phyloP scores from a whole-genome alignment of 2,113 vertebrate genomes.

The Poicephalus gulielmi region DNA sequence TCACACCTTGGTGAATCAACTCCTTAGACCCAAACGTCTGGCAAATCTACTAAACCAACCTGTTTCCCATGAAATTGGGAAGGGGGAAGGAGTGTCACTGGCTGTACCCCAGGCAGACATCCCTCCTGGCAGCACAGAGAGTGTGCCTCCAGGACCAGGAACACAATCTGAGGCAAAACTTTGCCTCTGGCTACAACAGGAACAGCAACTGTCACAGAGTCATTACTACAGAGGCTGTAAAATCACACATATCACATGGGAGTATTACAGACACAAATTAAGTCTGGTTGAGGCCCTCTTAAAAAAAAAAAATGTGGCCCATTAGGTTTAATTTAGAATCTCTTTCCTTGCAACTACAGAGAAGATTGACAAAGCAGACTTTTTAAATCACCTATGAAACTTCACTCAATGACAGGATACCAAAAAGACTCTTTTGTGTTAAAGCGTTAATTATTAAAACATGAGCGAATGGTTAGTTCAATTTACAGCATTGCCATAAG shows the following conservation, averaged over 20 bases:
- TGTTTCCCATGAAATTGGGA: not conserved
- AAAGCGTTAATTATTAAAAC: slow-evolving; percentile 66
- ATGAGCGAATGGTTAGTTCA: slow-evolving; percentile 6
- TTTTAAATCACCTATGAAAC: slow-evolving; percentile 48
- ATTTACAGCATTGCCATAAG: slow-evolving; percentile 45
- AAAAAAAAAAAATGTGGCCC: not conserved
- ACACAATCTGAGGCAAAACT: not conserved
- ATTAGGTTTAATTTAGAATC: slow-evolving; percentile 45
- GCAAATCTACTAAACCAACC: not conserved
- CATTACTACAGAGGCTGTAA: not conserved
- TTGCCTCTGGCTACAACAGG: not conserved
- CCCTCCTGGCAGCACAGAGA: not conserved
- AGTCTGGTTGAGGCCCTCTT: not conserved
- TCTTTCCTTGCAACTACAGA: not conserved
- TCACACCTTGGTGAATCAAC: not conserved
- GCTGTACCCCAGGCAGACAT: not conserved
- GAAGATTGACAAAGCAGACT: slow-evolving; percentile 56
- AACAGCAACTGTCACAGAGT: not conserved
- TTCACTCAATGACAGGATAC: slow-evolving; percentile 37
- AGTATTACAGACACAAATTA: not conserved
- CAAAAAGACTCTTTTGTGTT: slow-evolving; percentile 42
- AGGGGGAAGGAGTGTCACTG: not conserved
- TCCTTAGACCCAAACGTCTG: not conserved
- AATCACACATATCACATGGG: not conserved
- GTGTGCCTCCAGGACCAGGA: not conserved